A percentile compares a stretch with the other conserved stretches of the same genome.
These are phyloP conservation scores for Aleiodes alternator DNA, from an alignment of 2,888 invertebrate species.

Conservation along the genomic window DNA sequence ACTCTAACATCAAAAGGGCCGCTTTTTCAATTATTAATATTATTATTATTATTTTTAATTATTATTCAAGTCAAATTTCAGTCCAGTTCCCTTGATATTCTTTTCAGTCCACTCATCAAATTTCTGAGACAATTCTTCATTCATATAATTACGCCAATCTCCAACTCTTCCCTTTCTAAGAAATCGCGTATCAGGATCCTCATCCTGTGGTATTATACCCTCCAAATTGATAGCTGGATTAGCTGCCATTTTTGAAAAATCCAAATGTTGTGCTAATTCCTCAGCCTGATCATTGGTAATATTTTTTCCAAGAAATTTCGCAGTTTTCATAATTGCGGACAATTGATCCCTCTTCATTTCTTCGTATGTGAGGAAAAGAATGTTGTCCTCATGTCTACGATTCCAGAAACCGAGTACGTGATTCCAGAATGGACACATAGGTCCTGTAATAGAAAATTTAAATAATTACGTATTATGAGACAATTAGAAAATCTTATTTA, in stretches of 20 bases:
- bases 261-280: constrained; percentile 83
- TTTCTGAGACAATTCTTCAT: constrained; percentile 81
- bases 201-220: constrained; percentile 78
- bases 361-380: constrained; percentile 79
- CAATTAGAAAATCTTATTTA: constrained; percentile 59
- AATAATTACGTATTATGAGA: constrained; percentile 82
- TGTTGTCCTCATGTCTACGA: constrained; percentile 75
- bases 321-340: constrained; percentile 82
- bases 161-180: constrained; percentile 88
- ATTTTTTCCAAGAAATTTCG: constrained; percentile 82
- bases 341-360: constrained; percentile 82
- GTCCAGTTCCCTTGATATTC: constrained; percentile 80
- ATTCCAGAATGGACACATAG: constrained; percentile 70
- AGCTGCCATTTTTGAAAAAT: constrained; percentile 88
- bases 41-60: constrained; percentile 28
- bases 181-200: constrained; percentile 79
- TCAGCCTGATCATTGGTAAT: constrained; percentile 82
- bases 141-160: constrained; percentile 88
- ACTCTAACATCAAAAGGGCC: too few species aligned
- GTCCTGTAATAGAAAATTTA: constrained; percentile 76
- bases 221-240: constrained; percentile 88
- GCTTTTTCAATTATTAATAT: too few species aligned
- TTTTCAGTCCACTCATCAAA: constrained; percentile 85
- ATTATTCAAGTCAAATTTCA: constrained; percentile 77
- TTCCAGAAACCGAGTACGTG: constrained; percentile 76